phyloP scores from a whole-genome alignment of 2,113 vertebrate genomes.

The Lagopus leucura region DNA sequence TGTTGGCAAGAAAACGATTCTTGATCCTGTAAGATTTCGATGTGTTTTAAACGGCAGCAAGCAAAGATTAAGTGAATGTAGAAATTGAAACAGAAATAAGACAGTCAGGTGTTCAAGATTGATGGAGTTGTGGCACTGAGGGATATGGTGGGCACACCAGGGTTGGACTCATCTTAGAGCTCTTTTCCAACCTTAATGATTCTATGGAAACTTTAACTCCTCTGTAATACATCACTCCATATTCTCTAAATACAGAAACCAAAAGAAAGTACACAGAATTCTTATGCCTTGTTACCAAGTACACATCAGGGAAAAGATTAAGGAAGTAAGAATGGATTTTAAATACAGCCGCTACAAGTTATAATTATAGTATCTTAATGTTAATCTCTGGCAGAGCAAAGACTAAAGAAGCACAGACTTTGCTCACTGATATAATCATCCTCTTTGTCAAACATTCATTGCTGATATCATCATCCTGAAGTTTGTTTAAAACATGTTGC shows the following conservation, averaged over 20 bases:
- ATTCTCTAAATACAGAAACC: not conserved
- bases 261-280: not conserved
- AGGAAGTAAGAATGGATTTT: not conserved
- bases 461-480: not conserved
- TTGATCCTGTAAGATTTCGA: not conserved
- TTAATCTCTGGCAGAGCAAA: not conserved
- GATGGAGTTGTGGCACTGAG: no score
- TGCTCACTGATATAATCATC: not conserved
- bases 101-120: not conserved
- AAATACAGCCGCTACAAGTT: constrained; percentile 9
- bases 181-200: no score
- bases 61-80: not conserved
- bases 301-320: not conserved
- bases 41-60: constrained; percentile 39
- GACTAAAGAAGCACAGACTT: not conserved
- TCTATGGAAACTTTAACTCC: not conserved
- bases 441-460: constrained; percentile 26
- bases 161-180: no score
- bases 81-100: constrained; percentile 12
- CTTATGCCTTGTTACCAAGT: not conserved
- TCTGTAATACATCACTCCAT: not conserved
- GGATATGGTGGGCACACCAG: no score
- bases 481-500: not conserved
- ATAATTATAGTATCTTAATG: not conserved
- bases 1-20: not conserved